Evolutionary conservation across 2,113 vertebrate species (phyloP).

Genomic region (Aldabrachelys gigantea): DNA sequence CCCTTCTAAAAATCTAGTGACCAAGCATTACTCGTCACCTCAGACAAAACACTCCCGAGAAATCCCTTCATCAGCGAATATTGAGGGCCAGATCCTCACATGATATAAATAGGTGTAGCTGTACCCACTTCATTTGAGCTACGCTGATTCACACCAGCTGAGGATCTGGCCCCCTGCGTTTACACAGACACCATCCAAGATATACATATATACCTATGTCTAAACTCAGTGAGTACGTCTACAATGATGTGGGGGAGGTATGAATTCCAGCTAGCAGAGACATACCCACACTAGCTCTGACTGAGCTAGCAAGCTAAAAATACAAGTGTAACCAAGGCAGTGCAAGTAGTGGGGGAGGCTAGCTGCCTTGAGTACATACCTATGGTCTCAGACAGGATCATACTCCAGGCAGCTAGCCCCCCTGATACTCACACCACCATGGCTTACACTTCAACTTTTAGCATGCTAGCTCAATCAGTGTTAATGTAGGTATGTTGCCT

Average conservation of each 20-base stretch:
- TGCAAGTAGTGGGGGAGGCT: not conserved
- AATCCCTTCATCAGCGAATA: slow-evolving; percentile 61
- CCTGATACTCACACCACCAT: not conserved
- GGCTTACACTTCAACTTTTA: not conserved
- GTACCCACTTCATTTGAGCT: not conserved
- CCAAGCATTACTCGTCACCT: slow-evolving; percentile 70
- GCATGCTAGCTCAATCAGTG: not conserved
- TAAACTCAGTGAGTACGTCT: not conserved
- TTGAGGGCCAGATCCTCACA: slow-evolving; percentile 47
- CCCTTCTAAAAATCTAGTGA: slow-evolving; percentile 70
- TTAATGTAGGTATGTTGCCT: not conserved
- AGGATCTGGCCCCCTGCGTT: not conserved
- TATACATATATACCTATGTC: slow-evolving; percentile 8
- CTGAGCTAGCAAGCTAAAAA: not conserved
- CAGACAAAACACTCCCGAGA: slow-evolving; percentile 67
- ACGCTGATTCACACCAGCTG: not conserved
- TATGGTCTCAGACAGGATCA: not conserved
- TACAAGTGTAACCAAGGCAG: not conserved
- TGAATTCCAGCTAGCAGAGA: not conserved
- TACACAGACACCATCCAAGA: slow-evolving; percentile 24
- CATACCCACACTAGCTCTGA: not conserved
- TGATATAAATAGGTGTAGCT: not conserved
- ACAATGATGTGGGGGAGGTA: not conserved
- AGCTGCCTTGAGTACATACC: not conserved
- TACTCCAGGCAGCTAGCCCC: not conserved